phyloP scores from a whole-genome alignment of 1,140 invertebrate species.

The Notospermus geniculatus region DNA sequence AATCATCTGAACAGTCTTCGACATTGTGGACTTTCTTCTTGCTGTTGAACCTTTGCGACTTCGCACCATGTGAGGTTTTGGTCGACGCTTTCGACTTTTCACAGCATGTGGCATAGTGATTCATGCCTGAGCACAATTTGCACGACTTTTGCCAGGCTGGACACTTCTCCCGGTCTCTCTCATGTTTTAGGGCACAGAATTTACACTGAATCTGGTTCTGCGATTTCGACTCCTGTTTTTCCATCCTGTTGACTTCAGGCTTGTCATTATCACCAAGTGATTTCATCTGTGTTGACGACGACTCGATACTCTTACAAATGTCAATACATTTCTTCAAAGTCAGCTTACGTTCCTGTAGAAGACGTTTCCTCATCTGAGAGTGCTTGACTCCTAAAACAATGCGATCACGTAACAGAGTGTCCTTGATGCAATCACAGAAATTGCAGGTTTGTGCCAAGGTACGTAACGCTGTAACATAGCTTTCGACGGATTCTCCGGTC shows the following conservation, averaged over 20 bases:
- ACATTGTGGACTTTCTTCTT: no score
- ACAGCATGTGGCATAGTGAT: not conserved
- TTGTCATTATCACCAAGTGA: not conserved
- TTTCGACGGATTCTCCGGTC: conserved; percentile 20
- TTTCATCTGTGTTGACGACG: conserved; percentile 15
- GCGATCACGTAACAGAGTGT: conserved; percentile 22
- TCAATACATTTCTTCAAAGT: conserved; percentile 15
- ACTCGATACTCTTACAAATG: conserved; percentile 18
- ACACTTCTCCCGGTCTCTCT: not conserved
- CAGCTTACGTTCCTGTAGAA: conserved; percentile 11
- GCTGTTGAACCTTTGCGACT: no score
- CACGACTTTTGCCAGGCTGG: conserved; percentile 1
- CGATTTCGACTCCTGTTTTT: no score
- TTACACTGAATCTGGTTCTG: conserved; percentile 8
- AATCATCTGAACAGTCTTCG: no score
- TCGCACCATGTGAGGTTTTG: no score
- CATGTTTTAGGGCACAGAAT: not conserved
- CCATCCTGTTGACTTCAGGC: not conserved
- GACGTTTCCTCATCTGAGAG: conserved; percentile 12
- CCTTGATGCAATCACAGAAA: conserved; percentile 19
- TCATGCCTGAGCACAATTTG: not conserved
- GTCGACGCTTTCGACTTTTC: no score
- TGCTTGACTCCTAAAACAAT: conserved; percentile 24
- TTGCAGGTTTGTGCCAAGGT: conserved; percentile 23
- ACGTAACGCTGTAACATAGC: conserved; percentile 17